These are phyloP conservation scores for Drosophila hydei DNA, from an alignment of 1,140 invertebrate genomes.

Conservation along the genomic window DNA sequence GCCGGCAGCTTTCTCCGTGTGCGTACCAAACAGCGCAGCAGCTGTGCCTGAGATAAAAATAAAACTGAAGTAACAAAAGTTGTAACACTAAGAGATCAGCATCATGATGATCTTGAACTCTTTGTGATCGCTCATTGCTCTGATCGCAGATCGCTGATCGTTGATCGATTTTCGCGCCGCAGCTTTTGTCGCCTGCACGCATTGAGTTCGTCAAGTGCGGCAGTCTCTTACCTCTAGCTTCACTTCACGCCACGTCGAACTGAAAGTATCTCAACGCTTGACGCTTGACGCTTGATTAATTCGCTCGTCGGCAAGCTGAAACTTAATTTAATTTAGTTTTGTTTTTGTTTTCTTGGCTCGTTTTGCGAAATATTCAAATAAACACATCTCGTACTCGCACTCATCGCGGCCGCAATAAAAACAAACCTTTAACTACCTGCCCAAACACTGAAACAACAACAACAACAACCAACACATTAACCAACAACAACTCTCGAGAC, in stretches of 20 bases:
- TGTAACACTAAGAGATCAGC: constrained; percentile 44
- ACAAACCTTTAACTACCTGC: constrained; percentile 65
- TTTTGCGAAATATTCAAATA: constrained; percentile 61
- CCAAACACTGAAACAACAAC: constrained; percentile 42
- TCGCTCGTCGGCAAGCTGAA: constrained; percentile 52
- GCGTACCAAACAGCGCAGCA: constrained; percentile 59
- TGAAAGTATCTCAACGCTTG: constrained; percentile 37
- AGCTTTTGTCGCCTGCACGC: constrained; percentile 40
- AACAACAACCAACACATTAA: constrained; percentile 17
- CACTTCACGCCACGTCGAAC: constrained; percentile 24
- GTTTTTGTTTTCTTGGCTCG: constrained; percentile 4
- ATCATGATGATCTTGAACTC: constrained; percentile 16
- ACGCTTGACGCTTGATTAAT: constrained; percentile 68
- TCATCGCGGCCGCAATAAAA: constrained; percentile 63
- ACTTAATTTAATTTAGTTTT: constrained; percentile 13
- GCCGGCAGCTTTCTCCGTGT: constrained; percentile 78
- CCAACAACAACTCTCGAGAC: constrained; percentile 38
- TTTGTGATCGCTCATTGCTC: constrained; percentile 10
- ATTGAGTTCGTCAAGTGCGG: constrained; percentile 40
- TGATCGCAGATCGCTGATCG: constrained; percentile 9
- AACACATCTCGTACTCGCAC: constrained; percentile 49
- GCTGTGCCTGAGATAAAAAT: constrained; percentile 14
- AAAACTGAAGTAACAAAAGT: constrained; percentile 3
- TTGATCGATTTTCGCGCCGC: constrained; percentile 22
- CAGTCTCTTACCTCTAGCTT: constrained; percentile 20